These are phyloP conservation scores for Charanyca ferruginea DNA, from an alignment of 2,888 invertebrate species.

Conservation along the genomic window DNA sequence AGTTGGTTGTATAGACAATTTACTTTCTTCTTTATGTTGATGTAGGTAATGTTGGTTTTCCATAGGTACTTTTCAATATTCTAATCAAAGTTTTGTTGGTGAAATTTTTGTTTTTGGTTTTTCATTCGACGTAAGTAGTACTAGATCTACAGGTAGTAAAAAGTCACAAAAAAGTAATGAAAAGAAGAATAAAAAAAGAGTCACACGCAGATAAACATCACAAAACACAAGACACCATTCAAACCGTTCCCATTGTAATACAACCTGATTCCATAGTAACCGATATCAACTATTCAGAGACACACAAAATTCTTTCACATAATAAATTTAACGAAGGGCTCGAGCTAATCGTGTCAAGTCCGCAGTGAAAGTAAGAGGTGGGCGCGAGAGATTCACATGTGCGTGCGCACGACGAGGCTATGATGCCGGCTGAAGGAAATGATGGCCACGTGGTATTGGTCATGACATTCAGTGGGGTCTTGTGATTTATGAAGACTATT, in stretches of 20 bases:
- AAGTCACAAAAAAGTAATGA: not conserved
- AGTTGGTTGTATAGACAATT: constrained; percentile 15
- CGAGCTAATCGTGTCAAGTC: constrained; percentile 73
- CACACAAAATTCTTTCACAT: constrained; percentile 54
- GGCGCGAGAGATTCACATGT: constrained; percentile 54
- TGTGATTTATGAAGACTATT: not conserved
- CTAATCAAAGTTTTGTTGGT: not conserved
- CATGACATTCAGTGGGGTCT: constrained; percentile 43
- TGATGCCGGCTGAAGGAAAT: constrained; percentile 29
- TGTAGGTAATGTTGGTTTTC: not conserved
- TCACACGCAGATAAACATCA: constrained; percentile 20
- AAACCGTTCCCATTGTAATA: constrained; percentile 42
- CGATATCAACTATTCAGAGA: constrained; percentile 30
- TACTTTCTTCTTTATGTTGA: constrained; percentile 12
- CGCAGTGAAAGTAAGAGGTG: constrained; percentile 79
- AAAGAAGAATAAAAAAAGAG: not conserved
- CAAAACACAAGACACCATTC: constrained; percentile 27
- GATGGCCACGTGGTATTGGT: constrained; percentile 40
- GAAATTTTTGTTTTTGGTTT: no score
- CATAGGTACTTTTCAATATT: constrained; percentile 4
- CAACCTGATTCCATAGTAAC: constrained; percentile 22
- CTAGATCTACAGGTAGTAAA: not conserved
- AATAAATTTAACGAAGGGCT: constrained; percentile 71
- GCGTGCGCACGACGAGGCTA: constrained; percentile 31
- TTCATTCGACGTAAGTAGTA: no score